Conservation (phyloP, 2,113 vertebrate species). For the Felis chaus region DNA sequence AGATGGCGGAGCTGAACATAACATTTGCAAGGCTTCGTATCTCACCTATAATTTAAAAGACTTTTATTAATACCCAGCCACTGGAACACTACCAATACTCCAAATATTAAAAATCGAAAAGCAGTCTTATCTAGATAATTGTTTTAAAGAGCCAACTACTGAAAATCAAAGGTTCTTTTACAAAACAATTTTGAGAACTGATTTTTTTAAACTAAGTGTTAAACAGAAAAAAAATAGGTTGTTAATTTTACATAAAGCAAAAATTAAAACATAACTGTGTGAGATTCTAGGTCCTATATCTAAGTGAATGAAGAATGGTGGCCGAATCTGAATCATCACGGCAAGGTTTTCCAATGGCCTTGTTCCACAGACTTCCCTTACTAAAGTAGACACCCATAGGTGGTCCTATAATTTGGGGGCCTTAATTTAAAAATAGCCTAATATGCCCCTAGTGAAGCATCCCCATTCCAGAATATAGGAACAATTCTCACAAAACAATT, state of each 20-base stretch:
- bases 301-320: background rate
- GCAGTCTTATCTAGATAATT: background rate
- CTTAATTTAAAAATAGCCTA: background rate
- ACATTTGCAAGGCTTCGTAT: constrained; percentile 90
- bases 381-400: accelerated
- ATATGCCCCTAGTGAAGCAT: background rate
- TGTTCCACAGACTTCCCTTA: background rate
- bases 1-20: constrained; percentile 92
- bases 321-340: background rate
- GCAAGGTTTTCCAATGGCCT: background rate
- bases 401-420: background rate
- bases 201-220: background rate
- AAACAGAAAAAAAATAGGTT: background rate
- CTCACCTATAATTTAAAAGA: constrained; percentile 86
- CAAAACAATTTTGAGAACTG: background rate
- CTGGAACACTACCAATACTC: constrained; percentile 1
- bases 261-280: background rate
- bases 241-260: background rate
- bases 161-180: background rate
- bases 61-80: background rate
- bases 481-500: background rate
- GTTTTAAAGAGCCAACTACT: background rate
- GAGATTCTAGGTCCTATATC: background rate
- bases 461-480: background rate
- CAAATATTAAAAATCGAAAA: background rate